These are phyloP conservation scores for Syngnathus acus DNA, from an alignment of 2,797 vertebrate genomes.

Conservation along the genomic window DNA sequence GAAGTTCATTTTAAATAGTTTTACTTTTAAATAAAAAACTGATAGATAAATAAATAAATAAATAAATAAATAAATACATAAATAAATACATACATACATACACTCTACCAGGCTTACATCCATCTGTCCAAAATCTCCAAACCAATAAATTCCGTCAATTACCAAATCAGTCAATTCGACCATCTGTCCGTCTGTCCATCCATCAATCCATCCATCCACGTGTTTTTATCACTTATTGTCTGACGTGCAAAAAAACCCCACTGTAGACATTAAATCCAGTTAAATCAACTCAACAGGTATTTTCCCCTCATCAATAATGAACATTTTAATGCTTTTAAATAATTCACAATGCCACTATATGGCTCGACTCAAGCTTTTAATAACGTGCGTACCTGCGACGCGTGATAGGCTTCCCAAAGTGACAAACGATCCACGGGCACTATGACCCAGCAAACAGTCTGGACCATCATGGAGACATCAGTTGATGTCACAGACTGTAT, in stretches of 20 bases:
- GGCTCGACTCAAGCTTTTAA: background rate
- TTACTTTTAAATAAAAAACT: background rate
- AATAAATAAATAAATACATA: too few relatives aligned
- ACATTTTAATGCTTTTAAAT: background rate
- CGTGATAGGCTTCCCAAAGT: background rate
- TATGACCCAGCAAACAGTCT: conserved; percentile 69
- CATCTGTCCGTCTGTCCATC: background rate
- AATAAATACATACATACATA: background rate
- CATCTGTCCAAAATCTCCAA: background rate
- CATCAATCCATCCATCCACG: background rate
- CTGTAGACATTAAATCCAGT: background rate
- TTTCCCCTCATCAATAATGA: background rate
- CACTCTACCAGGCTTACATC: background rate
- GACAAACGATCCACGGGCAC: conserved; percentile 46
- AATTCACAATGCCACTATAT: background rate
- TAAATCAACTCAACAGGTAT: background rate
- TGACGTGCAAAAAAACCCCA: background rate
- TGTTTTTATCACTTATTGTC: background rate
- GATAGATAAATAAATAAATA: too few relatives aligned
- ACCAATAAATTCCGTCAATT: too few relatives aligned
- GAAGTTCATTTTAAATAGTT: background rate
- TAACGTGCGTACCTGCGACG: background rate
- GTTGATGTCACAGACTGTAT: conserved; percentile 59
- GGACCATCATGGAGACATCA: conserved; percentile 30
- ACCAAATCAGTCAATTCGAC: background rate